These are phyloP conservation scores for Emydura subglobosa DNA, from an alignment of 2,113 vertebrate species.

Conservation along the genomic window DNA sequence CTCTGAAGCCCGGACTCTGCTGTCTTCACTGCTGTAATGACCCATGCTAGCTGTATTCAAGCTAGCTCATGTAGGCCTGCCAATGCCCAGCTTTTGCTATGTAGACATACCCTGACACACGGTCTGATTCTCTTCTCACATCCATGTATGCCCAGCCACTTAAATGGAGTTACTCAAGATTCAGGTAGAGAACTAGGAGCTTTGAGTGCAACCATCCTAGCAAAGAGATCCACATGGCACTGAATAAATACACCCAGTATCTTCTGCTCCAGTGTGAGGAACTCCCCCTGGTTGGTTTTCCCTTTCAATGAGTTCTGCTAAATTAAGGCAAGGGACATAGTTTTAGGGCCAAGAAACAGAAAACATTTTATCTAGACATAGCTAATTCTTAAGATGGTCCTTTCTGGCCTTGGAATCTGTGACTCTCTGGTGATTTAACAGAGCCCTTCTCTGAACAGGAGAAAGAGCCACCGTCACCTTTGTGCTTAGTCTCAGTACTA, in stretches of 20 bases:
- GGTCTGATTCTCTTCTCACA: neutral
- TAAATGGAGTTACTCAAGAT: neutral
- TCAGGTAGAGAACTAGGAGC: neutral
- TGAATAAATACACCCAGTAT: fast-evolving
- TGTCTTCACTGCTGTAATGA: neutral
- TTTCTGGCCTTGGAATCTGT: no score
- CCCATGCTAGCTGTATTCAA: neutral
- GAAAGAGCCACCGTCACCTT: neutral
- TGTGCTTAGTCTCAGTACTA: neutral
- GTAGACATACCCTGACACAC: neutral
- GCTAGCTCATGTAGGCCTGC: neutral
- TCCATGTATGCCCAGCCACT: neutral
- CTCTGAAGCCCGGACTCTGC: neutral
- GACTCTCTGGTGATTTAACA: neutral
- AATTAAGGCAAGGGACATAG: neutral
- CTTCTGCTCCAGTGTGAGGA: neutral
- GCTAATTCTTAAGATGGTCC: neutral
- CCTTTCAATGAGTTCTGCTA: neutral
- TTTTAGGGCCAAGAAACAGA: neutral
- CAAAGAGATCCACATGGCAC: neutral
- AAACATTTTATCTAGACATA: neutral
- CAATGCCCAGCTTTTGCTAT: neutral
- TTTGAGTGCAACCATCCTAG: neutral
- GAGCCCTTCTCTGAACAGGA: neutral
- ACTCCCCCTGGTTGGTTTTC: neutral